Base-by-base conservation (phyloP, 1,140 invertebrate species). In the Zelostemma sp. region DNA sequence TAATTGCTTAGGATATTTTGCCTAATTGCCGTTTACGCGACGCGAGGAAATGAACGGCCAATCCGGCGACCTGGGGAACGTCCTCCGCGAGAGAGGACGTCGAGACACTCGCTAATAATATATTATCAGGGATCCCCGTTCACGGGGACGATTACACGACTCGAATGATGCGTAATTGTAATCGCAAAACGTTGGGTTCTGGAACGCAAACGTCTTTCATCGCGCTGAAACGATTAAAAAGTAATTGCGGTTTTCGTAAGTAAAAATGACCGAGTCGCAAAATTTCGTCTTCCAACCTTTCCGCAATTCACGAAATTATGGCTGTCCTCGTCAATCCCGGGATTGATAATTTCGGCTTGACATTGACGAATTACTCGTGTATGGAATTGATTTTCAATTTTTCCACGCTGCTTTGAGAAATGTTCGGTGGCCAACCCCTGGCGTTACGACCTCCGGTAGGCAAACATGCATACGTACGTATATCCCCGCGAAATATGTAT, bases 21-120 rank as follows among this genome's bases (percentile, higher is more conserved):
- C 62, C 61, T 66, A 59, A 71, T 71, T 71, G 62, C 62, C 58
- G 58, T 62, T 71, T 66, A 66, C 43, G 68, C 12, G 51, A 63
- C 28, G 31, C 47, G 48, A 70, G 59, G 58, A 62, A 53, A 62
- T 54, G 53, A 43, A 16, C 60, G 55, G 58, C 54, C 38, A 57
- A 47, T 54, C 54, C 25, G 1, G 25, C 47, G 51, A 40, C 33
- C 47, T 31, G 25, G 17, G 58, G 19, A 43, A 54, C 68, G 25
- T 57, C 56, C 47, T 61, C 47, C 61, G 61, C 61, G 57, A 60
- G 17, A 58, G 57, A 61, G 60, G 60, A 56, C 33, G 50, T 35
- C 51, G 38, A 50, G 55, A 40, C 50, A 54, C 17, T 33, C 8
- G 33, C 43, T 69, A 69, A 69, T 69, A 50, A 69, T 63, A 55